These are phyloP conservation scores for Eremobia ochroleuca DNA, from an alignment of 2,888 invertebrate genomes.

Conservation along the genomic window DNA sequence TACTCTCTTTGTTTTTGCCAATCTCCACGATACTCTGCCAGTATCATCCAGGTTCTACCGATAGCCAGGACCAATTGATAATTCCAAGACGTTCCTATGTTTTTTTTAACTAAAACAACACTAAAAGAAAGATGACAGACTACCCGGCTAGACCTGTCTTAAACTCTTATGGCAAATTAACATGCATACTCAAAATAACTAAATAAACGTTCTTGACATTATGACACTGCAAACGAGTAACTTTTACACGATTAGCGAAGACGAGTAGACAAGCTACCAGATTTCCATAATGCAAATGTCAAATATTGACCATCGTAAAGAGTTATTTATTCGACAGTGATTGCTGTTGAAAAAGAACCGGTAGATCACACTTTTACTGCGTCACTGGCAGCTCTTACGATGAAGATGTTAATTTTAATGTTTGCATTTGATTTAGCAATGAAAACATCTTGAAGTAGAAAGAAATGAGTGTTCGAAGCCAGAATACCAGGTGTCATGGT, in stretches of 20 bases:
- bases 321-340: slow-evolving; percentile 9
- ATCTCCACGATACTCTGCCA: neutral
- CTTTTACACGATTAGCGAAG: neutral
- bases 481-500: too few relatives aligned
- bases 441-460: neutral
- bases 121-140: neutral
- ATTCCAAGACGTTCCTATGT: too few relatives aligned
- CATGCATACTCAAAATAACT: neutral
- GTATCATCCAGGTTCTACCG: neutral
- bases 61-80: neutral
- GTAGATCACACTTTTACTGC: slow-evolving; percentile 42
- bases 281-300: slow-evolving; percentile 37
- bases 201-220: slow-evolving; percentile 21
- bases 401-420: slow-evolving; percentile 21
- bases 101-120: neutral
- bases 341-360: slow-evolving; percentile 25
- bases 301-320: slow-evolving; percentile 36
- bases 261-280: slow-evolving; percentile 17
- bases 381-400: neutral
- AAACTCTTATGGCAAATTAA: neutral
- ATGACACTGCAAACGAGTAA: neutral
- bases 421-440: slow-evolving; percentile 27
- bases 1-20: too few relatives aligned
- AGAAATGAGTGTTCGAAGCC: neutral
- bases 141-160: too few relatives aligned